These are phyloP conservation scores for Cirrhinus mrigala DNA, from an alignment of 2,797 vertebrate species.

Conservation along the genomic window DNA sequence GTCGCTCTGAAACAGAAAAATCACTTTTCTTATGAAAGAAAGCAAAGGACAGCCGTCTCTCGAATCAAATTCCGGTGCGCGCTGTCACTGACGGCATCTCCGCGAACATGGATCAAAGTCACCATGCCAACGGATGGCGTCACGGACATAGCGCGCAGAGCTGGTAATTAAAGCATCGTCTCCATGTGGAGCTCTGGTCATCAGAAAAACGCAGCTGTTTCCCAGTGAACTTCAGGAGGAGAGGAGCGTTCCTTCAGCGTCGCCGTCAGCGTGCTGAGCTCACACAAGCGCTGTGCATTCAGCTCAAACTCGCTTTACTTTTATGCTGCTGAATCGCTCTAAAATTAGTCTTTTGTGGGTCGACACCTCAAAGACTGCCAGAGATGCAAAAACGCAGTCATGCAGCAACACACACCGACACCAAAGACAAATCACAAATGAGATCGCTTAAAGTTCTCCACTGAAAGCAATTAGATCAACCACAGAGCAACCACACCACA, in stretches of 20 bases:
- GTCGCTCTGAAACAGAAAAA: neutral
- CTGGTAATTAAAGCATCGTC: neutral
- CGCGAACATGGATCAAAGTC: neutral
- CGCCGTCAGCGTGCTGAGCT: neutral
- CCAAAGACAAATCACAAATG: neutral
- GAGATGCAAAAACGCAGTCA: neutral
- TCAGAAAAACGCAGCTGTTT: neutral
- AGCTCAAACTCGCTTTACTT: neutral
- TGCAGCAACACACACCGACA: neutral
- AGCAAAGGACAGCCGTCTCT: neutral
- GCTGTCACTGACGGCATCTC: neutral
- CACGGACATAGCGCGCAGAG: neutral
- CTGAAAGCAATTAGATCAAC: neutral
- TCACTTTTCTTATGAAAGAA: neutral
- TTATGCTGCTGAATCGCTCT: neutral
- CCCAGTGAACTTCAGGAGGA: neutral
- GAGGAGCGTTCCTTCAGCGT: neutral
- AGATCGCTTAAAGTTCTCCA: neutral
- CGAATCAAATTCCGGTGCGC: neutral
- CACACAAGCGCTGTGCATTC: neutral
- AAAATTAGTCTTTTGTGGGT: neutral
- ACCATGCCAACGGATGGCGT: neutral
- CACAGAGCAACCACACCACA: neutral
- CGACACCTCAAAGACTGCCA: neutral
- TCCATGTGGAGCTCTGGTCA: neutral